These are phyloP conservation scores for Helleia helle DNA, from an alignment of 2,888 invertebrate genomes.

Conservation along the genomic window DNA sequence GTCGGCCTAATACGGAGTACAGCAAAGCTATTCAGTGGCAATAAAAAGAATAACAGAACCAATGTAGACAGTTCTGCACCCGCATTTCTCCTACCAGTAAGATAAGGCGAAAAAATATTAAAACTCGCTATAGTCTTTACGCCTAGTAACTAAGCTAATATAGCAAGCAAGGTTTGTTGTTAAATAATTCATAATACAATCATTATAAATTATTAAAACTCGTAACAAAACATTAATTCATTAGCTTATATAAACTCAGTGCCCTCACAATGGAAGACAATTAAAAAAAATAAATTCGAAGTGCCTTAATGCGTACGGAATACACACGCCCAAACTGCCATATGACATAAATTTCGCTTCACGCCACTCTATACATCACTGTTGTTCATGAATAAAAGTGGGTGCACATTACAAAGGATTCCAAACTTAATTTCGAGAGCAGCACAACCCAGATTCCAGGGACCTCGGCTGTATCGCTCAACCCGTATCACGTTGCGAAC, in stretches of 20 bases:
- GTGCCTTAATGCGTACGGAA: conserved; percentile 46
- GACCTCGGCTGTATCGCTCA: conserved; percentile 27
- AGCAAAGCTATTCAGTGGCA: no score
- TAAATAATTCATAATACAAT: no score
- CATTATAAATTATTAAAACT: no score
- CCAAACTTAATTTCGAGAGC: conserved; percentile 33
- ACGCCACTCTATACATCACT: conserved; percentile 37
- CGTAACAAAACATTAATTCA: not conserved
- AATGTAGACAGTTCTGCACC: no score
- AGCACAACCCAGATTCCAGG: conserved; percentile 37
- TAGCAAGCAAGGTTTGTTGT: no score
- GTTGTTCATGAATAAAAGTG: conserved; percentile 46
- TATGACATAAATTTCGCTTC: conserved; percentile 53
- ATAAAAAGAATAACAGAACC: no score
- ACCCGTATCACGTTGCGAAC: conserved; percentile 50
- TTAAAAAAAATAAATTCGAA: conserved; percentile 63
- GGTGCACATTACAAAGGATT: conserved; percentile 28
- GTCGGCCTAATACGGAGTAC: no score
- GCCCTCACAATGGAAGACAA: conserved; percentile 59
- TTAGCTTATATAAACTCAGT: not conserved
- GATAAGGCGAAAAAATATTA: no score
- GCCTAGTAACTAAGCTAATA: no score
- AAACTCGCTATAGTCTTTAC: no score
- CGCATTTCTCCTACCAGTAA: no score
- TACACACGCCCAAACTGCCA: conserved; percentile 36